phyloP scores from a whole-genome alignment of 2,888 invertebrate species.

The Steinernema scapterisci region DNA sequence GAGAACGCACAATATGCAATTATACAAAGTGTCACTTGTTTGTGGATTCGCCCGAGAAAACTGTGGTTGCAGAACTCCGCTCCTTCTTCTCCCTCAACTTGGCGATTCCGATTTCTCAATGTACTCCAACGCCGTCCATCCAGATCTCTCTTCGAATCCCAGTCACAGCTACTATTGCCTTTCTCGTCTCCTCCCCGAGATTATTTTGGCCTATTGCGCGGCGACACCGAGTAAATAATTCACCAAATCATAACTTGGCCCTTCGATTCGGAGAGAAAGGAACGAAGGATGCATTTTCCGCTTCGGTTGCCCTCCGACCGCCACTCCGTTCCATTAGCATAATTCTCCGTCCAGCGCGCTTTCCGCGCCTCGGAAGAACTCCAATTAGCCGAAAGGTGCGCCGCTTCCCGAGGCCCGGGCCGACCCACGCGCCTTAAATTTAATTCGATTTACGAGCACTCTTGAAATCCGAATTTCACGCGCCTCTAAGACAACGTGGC shows the following conservation, averaged over 20 bases:
- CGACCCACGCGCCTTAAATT: not conserved
- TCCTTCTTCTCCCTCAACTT: too few relatives aligned
- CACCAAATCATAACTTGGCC: conserved; percentile 31
- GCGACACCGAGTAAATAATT: conserved; percentile 24
- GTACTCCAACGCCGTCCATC: too few relatives aligned
- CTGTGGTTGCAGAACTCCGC: too few relatives aligned
- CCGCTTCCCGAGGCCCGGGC: not conserved
- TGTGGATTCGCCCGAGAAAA: too few relatives aligned
- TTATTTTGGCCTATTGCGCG: not conserved
- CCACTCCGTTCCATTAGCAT: conserved; percentile 16
- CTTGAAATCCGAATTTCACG: not conserved
- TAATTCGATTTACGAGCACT: not conserved
- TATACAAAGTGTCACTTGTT: too few relatives aligned
- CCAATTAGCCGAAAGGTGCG: conserved; percentile 17
- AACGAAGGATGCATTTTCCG: conserved; percentile 20
- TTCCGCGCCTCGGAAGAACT: conserved; percentile 17
- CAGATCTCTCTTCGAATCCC: too few relatives aligned
- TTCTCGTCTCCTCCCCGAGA: not conserved
- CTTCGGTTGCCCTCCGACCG: conserved; percentile 23
- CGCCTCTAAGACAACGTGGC: too few relatives aligned
- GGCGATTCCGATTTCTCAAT: too few relatives aligned
- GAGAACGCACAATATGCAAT: too few relatives aligned
- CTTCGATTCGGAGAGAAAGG: not conserved
- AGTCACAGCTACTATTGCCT: too few relatives aligned
- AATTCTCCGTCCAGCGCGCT: conserved; percentile 6